Conservation (phyloP, 2,113 vertebrate species). For the Eudyptes chrysolophus region DNA sequence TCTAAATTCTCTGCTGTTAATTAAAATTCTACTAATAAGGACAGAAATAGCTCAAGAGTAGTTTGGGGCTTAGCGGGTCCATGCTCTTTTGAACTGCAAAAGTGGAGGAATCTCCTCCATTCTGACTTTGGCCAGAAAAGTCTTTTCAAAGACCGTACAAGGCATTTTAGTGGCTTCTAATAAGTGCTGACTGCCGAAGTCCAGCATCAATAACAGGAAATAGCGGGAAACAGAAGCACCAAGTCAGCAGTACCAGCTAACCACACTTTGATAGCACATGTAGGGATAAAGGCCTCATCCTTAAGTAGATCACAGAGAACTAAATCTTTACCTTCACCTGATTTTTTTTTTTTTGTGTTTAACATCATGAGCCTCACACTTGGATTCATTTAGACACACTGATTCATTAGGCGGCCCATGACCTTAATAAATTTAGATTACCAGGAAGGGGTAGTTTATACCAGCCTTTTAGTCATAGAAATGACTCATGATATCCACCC, state of each 20-base stretch:
- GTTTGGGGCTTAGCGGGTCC: neutral
- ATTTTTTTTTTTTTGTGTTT: neutral
- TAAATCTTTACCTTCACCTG: conserved; percentile 4
- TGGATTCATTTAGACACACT: conserved; percentile 10
- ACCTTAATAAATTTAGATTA: conserved; percentile 50
- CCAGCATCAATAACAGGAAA: conserved; percentile 28
- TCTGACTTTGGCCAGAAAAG: neutral
- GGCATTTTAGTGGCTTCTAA: conserved; percentile 21
- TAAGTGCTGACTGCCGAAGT: conserved; percentile 5
- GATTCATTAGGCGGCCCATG: conserved; percentile 10
- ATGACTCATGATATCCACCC: conserved; percentile 62
- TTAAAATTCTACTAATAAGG: neutral
- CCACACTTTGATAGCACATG: conserved; percentile 38
- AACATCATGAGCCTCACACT: neutral
- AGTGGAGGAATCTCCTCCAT: neutral
- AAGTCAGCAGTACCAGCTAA: conserved; percentile 20
- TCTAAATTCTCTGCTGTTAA: neutral
- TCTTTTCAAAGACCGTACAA: neutral
- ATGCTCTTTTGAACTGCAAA: neutral
- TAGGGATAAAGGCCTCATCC: neutral
- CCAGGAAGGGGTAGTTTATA: conserved; percentile 46
- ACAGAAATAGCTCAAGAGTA: neutral
- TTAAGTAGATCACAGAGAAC: neutral
- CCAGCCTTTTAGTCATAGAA: conserved; percentile 61
- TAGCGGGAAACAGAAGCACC: conserved; percentile 30